Percentiles rank a stretch among this genome's conserved stretches.
phyloP scores from a whole-genome alignment of 2,888 invertebrate genomes.

The Steinernema carpocapsae region DNA sequence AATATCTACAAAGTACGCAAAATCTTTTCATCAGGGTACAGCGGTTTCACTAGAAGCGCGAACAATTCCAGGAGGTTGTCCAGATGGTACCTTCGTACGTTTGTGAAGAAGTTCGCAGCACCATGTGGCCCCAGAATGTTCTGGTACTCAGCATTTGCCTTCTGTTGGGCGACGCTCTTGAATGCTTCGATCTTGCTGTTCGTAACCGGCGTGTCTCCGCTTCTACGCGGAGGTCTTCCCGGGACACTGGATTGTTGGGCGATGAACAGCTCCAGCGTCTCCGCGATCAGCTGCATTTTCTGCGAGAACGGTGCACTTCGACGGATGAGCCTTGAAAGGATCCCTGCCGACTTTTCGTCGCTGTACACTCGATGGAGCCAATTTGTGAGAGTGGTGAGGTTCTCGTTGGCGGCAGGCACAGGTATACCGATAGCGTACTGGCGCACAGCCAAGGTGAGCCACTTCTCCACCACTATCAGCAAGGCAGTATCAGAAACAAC shows the following conservation, averaged over 20 bases:
- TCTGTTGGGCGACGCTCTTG: constrained; percentile 47
- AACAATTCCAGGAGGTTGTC: constrained; percentile 35
- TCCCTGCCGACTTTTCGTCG: constrained; percentile 39
- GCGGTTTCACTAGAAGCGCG: constrained; percentile 10
- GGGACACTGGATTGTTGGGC: constrained; percentile 51
- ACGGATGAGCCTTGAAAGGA: neutral
- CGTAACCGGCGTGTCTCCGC: constrained; percentile 50
- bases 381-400: constrained; percentile 36
- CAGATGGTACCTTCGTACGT: constrained; percentile 36
- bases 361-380: constrained; percentile 43
- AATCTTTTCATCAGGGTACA: constrained; percentile 42
- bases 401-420: constrained; percentile 37
- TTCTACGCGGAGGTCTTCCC: constrained; percentile 41
- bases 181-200: constrained; percentile 57
- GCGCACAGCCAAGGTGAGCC: constrained; percentile 42
- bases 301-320: neutral
- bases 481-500: constrained; percentile 53
- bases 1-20: constrained; percentile 9
- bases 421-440: constrained; percentile 43
- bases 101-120: constrained; percentile 37
- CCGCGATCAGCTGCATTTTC: constrained; percentile 52
- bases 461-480: constrained; percentile 52
- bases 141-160: constrained; percentile 39
- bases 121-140: constrained; percentile 28
- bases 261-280: constrained; percentile 56